Percentiles rank a stretch among this genome's conserved stretches.
These are phyloP conservation scores for Acropternis orthonyx DNA, from an alignment of 2,797 vertebrate species.

Conservation along the genomic window DNA sequence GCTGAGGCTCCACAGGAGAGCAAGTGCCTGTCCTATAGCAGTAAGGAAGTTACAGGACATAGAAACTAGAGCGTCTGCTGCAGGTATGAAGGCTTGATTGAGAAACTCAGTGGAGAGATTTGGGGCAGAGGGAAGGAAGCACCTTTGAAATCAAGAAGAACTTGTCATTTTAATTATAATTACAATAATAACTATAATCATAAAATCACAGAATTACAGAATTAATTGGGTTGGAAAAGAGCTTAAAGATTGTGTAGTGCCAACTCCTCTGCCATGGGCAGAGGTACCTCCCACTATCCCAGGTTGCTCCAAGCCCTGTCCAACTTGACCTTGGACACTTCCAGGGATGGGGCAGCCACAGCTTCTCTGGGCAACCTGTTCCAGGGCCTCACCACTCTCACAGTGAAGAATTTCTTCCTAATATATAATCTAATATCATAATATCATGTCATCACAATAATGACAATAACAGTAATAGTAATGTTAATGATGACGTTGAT, in stretches of 20 bases:
- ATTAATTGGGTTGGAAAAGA: not conserved
- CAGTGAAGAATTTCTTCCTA: not conserved
- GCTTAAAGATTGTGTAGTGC: not conserved
- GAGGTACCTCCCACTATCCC: not conserved
- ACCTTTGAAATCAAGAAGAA: not conserved
- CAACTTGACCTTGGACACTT: not conserved
- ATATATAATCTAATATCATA: not conserved
- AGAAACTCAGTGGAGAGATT: not conserved
- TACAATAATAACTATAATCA: not conserved
- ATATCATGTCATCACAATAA: not conserved
- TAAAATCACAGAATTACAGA: not conserved
- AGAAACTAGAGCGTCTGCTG: not conserved
- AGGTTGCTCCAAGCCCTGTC: accelerated
- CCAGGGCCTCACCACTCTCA: not conserved
- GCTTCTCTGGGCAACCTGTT: accelerated
- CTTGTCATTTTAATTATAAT: not conserved
- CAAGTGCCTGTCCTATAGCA: not conserved
- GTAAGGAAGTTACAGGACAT: not conserved
- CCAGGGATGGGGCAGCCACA: not conserved
- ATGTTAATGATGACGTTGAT: accelerated
- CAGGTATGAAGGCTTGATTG: not conserved
- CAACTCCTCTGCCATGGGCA: accelerated
- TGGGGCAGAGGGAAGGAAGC: not conserved
- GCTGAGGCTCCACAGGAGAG: not conserved
- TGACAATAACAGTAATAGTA: not conserved